Percentiles rank a stretch among this genome's conserved stretches.
Evolutionary conservation across 2,888 invertebrate species (phyloP).

Genomic region (Flexamia atlantica): DNA sequence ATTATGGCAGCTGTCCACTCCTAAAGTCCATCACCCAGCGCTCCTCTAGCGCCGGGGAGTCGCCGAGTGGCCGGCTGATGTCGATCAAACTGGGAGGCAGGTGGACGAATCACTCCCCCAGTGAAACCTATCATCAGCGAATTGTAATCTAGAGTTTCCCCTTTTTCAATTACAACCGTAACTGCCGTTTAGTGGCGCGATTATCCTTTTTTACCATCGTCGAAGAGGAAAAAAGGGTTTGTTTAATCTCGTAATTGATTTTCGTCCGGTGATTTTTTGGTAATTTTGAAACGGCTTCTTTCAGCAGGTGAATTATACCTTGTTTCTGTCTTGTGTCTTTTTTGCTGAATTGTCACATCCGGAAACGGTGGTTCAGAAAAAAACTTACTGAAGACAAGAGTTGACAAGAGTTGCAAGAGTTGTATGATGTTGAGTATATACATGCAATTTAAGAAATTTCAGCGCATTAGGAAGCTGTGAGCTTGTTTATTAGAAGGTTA

Average conservation of each 20-base stretch:
- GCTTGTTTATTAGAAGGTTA: too few species aligned
- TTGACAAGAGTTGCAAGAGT: too few species aligned
- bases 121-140: slow-evolving; percentile 46
- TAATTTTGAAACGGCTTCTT: background rate
- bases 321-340: background rate
- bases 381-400: too few species aligned
- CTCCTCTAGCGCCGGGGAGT: background rate
- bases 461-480: too few species aligned
- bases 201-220: slow-evolving; percentile 37
- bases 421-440: too few species aligned
- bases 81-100: slow-evolving; percentile 8
- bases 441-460: too few species aligned
- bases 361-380: background rate
- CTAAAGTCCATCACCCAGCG: background rate
- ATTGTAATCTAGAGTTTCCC: slow-evolving; percentile 37
- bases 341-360: background rate
- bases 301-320: background rate
- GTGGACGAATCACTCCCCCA: background rate
- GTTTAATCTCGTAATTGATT: slow-evolving; percentile 27
- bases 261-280: background rate
- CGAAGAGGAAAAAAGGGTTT: slow-evolving; percentile 1
- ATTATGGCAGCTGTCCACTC: slow-evolving; percentile 39
- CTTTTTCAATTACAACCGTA: slow-evolving; percentile 54
- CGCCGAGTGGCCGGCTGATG: slow-evolving; percentile 8
- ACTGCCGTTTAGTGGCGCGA: slow-evolving; percentile 3